Evolutionary conservation across 2,888 invertebrate species (phyloP), one percentile per base, ranked within the genome.

Genomic region (Taenaris catops): DNA sequence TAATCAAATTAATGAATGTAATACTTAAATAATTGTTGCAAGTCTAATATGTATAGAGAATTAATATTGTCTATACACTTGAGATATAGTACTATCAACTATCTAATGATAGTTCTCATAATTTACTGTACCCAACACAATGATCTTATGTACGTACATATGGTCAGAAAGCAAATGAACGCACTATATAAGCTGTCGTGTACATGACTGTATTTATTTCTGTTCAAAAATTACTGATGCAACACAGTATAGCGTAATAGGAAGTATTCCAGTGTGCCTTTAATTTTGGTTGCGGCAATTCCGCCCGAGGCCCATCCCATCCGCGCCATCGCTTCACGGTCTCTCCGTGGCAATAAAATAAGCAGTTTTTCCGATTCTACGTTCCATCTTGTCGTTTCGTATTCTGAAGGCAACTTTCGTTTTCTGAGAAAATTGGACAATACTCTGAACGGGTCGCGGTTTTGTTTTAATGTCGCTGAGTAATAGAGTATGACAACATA

Each of bases 351-450:
- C 66, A 73, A 80, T 81, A 79, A 84, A 84, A 81, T 83, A 80
- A 83, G 79, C 80, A 80, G 80, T 83, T 81, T 76, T 79, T 76
- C 72, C 72, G 72, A 79, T 75, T 78, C 68, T 51, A 64, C 67
- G 68, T 70, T 78, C 75, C 79, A 73, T 74, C 70, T 66, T 69
- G 72, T 72, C 75, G 66, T 69, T 75, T 68, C 71, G 72, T 75
- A 73, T 79, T 76, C 70, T 60, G 54, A 44, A 57, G 59, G 59
- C 67, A 62, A 62, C 62, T 57, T 66, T 65, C 63, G 67, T 68
- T 44, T 44, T 67, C 55, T 48, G 56, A 60, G 62, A 51, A 67
- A 71, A 72, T 73, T 59, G 63, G 61, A 58, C 51, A 61, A 48
- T 48, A 40, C 40, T 55, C 51, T 16, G 35, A 33, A 27, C 36